Conservation (phyloP, 2,113 vertebrate species). For the Zapornia atra region DNA sequence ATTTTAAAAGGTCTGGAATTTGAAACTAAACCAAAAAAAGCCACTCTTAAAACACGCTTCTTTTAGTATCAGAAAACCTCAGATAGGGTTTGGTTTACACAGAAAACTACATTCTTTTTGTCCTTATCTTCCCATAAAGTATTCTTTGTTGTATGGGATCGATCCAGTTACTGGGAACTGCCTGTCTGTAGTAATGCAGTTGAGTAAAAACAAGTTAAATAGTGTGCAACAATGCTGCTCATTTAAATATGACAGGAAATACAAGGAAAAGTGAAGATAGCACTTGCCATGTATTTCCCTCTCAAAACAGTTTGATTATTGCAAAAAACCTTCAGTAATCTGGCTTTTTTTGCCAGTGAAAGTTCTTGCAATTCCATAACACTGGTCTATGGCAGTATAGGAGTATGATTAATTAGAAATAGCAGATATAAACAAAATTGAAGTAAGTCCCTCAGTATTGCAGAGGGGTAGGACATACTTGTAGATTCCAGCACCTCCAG, state of each 20-base stretch:
- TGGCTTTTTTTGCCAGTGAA: not conserved
- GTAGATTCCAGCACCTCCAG: not conserved
- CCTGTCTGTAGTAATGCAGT: not conserved
- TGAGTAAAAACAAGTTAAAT: not conserved
- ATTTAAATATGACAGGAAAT: not conserved
- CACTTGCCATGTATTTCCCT: not conserved
- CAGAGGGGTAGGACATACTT: rapidly evolving
- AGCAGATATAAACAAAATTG: not conserved
- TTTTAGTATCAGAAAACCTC: not conserved
- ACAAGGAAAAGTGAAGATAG: not conserved
- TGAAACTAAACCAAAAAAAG: not conserved
- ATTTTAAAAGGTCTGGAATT: not conserved
- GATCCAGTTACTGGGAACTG: not conserved
- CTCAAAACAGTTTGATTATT: not conserved
- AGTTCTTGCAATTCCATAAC: not conserved
- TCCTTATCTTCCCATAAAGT: not conserved
- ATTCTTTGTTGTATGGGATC: not conserved
- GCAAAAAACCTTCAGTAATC: not conserved
- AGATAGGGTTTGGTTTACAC: not conserved
- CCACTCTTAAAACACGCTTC: not conserved
- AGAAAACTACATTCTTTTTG: not conserved
- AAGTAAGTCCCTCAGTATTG: not conserved
- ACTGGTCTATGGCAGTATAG: not conserved
- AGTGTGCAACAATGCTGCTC: not conserved
- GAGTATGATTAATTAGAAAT: not conserved